phyloP scores from a whole-genome alignment of 2,797 vertebrate species.

The Chelon labrosus region DNA sequence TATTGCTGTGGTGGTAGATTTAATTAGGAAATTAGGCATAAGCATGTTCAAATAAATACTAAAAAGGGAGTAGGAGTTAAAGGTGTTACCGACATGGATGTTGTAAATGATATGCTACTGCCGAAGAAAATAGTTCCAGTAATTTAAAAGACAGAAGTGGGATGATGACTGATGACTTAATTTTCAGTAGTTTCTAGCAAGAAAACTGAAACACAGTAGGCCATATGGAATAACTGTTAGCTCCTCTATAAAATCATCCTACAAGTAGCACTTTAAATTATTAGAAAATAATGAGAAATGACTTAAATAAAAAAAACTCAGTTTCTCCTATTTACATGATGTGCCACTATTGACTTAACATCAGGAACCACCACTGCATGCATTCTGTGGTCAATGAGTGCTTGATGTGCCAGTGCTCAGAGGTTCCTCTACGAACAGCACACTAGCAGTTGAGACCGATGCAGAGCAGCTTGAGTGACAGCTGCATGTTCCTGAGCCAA shows the following conservation, averaged over 20 bases:
- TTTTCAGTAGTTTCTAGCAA: not conserved
- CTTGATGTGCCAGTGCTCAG: conserved; percentile 18
- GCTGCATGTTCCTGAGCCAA: conserved; percentile 74
- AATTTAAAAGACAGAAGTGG: conserved; percentile 1
- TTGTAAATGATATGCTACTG: conserved; percentile 18
- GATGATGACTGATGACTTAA: not conserved
- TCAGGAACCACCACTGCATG: conserved; percentile 62
- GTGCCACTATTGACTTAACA: conserved; percentile 56
- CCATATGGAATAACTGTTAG: not conserved
- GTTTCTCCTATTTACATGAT: conserved; percentile 53
- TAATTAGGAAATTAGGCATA: conserved; percentile 26
- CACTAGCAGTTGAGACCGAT: conserved; percentile 38
- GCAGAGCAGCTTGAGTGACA: conserved; percentile 49
- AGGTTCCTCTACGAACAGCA: conserved; percentile 29
- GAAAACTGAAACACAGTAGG: not conserved
- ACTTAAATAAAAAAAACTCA: conserved; percentile 42
- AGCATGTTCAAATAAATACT: conserved; percentile 44
- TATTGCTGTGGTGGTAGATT: conserved; percentile 64
- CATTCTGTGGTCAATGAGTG: conserved; percentile 53
- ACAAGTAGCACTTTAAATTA: conserved; percentile 59
- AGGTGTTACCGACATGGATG: conserved; percentile 59
- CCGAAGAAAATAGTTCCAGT: conserved; percentile 7
- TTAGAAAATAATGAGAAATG: conserved; percentile 30
- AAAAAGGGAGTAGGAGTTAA: conserved; percentile 33
- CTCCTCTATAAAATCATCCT: conserved; percentile 43